phyloP scores from a whole-genome alignment of 2,888 invertebrate genomes.

The Philaethria dido region DNA sequence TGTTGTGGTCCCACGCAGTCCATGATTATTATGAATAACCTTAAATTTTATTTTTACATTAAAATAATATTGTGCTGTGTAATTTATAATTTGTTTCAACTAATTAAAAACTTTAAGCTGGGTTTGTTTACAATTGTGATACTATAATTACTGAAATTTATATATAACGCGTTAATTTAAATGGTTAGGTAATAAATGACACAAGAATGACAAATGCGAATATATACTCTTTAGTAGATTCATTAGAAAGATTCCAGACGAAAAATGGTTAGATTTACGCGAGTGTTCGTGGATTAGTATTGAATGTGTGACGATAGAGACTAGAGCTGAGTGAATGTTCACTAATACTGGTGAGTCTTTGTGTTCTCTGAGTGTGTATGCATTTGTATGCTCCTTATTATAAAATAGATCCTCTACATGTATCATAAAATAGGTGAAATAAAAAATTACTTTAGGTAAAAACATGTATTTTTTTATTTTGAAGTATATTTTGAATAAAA shows the following conservation, averaged over 20 bases:
- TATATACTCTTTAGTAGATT: conserved; percentile 2
- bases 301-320: too few relatives aligned
- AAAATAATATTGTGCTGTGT: neutral
- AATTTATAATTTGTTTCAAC: neutral
- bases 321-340: too few relatives aligned
- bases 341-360: too few relatives aligned
- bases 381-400: too few relatives aligned
- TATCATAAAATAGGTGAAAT: too few relatives aligned
- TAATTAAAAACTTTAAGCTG: neutral
- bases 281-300: too few relatives aligned
- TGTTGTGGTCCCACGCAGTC: conserved; percentile 20
- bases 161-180: conserved; percentile 13
- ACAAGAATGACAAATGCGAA: neutral
- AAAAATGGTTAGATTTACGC: neutral
- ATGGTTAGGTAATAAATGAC: conserved; percentile 4
- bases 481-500: too few relatives aligned
- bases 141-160: conserved; percentile 13
- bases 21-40: conserved; percentile 1
- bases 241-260: neutral
- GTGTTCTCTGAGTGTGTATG: too few relatives aligned
- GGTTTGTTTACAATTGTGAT: neutral
- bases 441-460: too few relatives aligned
- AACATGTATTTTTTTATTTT: too few relatives aligned
- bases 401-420: too few relatives aligned
- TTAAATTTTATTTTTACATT: neutral